These are phyloP conservation scores for Biston betularia DNA, from an alignment of 2,888 invertebrate genomes.

Conservation along the genomic window DNA sequence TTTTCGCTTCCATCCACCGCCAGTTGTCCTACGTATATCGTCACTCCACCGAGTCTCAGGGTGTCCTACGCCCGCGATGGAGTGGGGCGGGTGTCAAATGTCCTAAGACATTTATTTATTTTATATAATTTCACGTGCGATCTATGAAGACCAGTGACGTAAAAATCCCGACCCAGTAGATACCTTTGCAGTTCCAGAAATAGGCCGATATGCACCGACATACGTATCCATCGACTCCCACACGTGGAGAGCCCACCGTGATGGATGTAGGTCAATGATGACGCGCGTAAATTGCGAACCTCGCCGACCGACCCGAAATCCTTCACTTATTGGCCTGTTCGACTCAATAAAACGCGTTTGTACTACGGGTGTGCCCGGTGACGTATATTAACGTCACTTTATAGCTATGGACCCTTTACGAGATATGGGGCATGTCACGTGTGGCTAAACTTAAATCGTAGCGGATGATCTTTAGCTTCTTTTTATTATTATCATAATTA, in stretches of 20 bases:
- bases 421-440: background rate
- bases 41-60: too few relatives aligned
- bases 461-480: background rate
- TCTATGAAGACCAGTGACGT: background rate
- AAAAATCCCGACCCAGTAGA: background rate
- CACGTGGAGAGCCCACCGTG: constrained; percentile 29
- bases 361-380: constrained; percentile 35
- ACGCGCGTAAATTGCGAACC: constrained; percentile 39
- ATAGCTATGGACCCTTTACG: constrained; percentile 12
- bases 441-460: background rate
- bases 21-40: too few relatives aligned
- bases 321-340: constrained; percentile 38
- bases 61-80: too few relatives aligned
- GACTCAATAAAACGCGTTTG: constrained; percentile 34
- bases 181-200: constrained; percentile 2
- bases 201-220: constrained; percentile 3
- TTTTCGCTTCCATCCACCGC: too few relatives aligned
- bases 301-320: constrained; percentile 41
- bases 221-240: constrained; percentile 18
- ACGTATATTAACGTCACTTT: constrained; percentile 28
- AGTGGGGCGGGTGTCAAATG: too few relatives aligned
- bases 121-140: too few relatives aligned
- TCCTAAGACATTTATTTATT: too few relatives aligned
- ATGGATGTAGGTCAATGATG: constrained; percentile 46
- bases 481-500: background rate